Evolutionary conservation across 2,797 vertebrate species (phyloP).

Genomic region (Hoplostethus atlanticus): DNA sequence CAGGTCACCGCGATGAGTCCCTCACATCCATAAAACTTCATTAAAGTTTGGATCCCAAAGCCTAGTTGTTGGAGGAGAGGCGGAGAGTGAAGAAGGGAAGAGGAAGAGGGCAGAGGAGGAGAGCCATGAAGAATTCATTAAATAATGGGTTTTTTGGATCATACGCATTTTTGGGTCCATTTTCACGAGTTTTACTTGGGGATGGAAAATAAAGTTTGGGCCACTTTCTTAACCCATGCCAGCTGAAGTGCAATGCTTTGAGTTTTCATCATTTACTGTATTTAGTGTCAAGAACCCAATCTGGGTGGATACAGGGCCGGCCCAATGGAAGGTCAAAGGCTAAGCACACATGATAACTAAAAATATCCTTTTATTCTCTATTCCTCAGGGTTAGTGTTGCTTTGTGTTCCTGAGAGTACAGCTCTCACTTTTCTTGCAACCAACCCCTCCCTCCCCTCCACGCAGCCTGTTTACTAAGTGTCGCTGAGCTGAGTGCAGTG

Average conservation of each 20-base stretch:
- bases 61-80: neutral
- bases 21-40: neutral
- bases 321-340: constrained; percentile 50
- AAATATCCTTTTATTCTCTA: constrained; percentile 45
- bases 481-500: constrained; percentile 14
- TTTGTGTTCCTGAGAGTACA: constrained; percentile 14
- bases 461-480: neutral
- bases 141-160: neutral
- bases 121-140: neutral
- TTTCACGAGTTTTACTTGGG: neutral
- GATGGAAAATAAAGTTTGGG: neutral
- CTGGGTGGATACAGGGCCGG: constrained; percentile 22
- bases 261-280: neutral
- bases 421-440: neutral
- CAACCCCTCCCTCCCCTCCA: neutral
- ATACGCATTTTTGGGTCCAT: too few relatives aligned
- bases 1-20: neutral
- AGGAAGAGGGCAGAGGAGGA: neutral
- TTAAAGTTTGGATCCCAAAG: neutral
- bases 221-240: neutral
- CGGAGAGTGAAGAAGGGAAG: neutral
- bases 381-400: constrained; percentile 22
- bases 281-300: constrained; percentile 31
- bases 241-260: neutral
- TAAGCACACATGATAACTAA: constrained; percentile 38